Evolutionary conservation across 2,888 invertebrate species (phyloP), one percentile per base, ranked within the genome.

Genomic region (Oscheius sp.): DNA sequence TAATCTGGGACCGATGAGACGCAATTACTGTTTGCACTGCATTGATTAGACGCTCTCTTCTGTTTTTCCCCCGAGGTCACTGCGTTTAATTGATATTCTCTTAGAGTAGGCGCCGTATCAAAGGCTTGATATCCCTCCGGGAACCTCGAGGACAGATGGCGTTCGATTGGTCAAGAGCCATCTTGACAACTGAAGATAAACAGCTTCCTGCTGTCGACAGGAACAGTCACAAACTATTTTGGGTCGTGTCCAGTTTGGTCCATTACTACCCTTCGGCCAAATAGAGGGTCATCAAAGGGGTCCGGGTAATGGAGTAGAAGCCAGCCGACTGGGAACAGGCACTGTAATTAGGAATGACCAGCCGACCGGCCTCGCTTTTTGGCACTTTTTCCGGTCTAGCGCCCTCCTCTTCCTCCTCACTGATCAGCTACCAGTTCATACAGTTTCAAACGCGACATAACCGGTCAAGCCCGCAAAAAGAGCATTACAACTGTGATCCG

Each of bases 1-100:
- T 68, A 68, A 68, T 68, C 68, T 55, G 29, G 53, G 55, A 7
- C 35, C 51, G 37, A 37, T 53, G 68, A 35, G 55, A 53, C 68
- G 55, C 68, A 68, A 68, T 68, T 68, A 68, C 53, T 68, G 55
- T 68, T 68, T 68, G 68, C 55, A 33, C 55, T 29, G 68, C 37
- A 68, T 68, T 53, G 68, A 68, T 68, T 68, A 68, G 68, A n/a
- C 55, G 9, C 1, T 29, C 29, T n/a, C 63, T 48, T 13, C 65
- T 50, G 48, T 48, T 33, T 65, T 33, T 33, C n/a, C 50, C 29
- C 10, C 59, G 32, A 35, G 32, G 7, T 21, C 21, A 21, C 59
- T 33, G 7, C 59, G 10, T 53, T 53, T 53, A 21, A 53, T 53
- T 53, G 13, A 53, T 29, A 21, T 53, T 53, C 53, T 53, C n/a